phyloP scores from a whole-genome alignment of 2,888 invertebrate genomes.

The Hoplodrina blanda region DNA sequence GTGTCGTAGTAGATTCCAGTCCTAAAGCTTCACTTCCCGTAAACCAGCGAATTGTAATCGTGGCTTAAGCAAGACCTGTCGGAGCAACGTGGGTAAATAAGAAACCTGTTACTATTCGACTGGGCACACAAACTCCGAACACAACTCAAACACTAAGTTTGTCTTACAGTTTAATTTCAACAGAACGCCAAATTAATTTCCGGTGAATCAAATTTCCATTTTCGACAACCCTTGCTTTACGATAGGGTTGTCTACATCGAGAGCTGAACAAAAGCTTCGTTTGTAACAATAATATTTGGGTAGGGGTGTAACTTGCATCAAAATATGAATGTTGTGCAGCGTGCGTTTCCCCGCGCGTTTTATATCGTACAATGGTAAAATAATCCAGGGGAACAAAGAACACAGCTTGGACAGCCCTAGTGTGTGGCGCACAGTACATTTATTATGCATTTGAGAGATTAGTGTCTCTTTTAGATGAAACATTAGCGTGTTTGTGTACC shows the following conservation, averaged over 20 bases:
- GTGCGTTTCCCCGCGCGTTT: background rate
- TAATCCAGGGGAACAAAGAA: conserved; percentile 26
- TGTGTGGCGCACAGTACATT: conserved; percentile 16
- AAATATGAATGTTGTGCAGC: background rate
- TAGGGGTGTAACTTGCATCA: conserved; percentile 1
- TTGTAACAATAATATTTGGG: conserved; percentile 2
- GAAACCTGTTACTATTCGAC: conserved; percentile 26
- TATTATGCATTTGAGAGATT: conserved; percentile 54
- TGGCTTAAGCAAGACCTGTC: background rate
- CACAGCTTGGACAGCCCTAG: conserved; percentile 7
- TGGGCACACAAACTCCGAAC: conserved; percentile 22
- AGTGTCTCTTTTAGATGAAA: conserved; percentile 39
- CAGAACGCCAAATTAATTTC: conserved; percentile 37
- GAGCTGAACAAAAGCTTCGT: background rate
- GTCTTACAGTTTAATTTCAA: conserved; percentile 29
- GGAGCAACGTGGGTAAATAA: conserved; percentile 8
- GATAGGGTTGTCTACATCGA: conserved; percentile 11
- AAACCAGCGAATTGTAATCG: background rate
- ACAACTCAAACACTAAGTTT: conserved; percentile 40
- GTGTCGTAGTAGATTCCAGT: background rate
- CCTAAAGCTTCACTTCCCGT: background rate
- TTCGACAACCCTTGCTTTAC: conserved; percentile 12
- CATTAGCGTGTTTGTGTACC: conserved; percentile 18
- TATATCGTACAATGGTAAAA: conserved; percentile 15
- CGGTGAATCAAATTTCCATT: conserved; percentile 24